Base-by-base conservation (phyloP, 2,113 vertebrate genomes). In the Caranx melampygus region DNA sequence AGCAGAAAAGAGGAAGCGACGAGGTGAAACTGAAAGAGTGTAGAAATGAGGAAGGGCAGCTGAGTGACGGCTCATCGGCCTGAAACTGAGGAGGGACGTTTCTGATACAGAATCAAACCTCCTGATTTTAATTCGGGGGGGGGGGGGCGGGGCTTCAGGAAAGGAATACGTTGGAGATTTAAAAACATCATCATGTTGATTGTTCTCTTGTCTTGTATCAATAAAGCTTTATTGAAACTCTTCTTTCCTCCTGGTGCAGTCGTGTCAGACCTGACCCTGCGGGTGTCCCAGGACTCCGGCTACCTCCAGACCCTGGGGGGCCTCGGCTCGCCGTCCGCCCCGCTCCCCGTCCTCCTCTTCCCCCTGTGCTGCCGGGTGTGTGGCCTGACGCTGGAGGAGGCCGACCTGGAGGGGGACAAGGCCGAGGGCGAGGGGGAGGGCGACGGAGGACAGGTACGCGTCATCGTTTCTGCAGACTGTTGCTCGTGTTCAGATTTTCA, bases 281-380 rank as follows among this genome's bases (percentile, higher is more conserved):
- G 94, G 0, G 85, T 95, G 75, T 83, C 89, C 57, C 89, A 88
- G 88, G 89, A 88, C 75, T 82, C 89, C 0, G 72, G 78, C 0
- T 92, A 82, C 81, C 87, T 91, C 18, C 90, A 88, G 79, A 84
- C 88, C 0, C 0, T 89, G 20, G 92, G 89, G 33, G 91, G 69
- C 11, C 80, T 92, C 0, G 89, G 87, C 69, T 84, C 92, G 6
- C 72, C 81, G 47, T 79, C 88, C 0, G 83, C 63, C 37, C 85
- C 96, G 0, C 95, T 97, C 49, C 97, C 97, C 0, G 97, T 97
- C 66, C 95, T 97, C 85, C 96, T 97, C 55, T 98, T 97, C 87
- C 96, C 96, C 21, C 97, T 97, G 90, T 96, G 96, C 0, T 99
- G 98, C 92, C 95, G 93, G 37, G 89, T 94, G 75, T 99, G 98